Evolutionary conservation across 1,140 invertebrate genomes (phyloP).

Genomic region (Dolichoris vasculosae): DNA sequence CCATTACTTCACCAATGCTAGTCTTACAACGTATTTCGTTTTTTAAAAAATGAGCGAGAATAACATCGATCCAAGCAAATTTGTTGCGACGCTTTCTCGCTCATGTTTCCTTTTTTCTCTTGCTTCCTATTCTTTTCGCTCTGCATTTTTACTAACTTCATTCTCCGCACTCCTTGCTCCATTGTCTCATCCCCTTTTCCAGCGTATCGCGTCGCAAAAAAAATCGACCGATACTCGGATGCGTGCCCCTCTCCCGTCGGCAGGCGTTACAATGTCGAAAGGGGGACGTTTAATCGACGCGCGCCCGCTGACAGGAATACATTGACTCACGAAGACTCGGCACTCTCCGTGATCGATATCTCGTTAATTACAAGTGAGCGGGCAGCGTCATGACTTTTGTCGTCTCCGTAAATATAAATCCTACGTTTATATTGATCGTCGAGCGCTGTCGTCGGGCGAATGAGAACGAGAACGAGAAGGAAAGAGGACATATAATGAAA

Average conservation of each 20-base stretch:
- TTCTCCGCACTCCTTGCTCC: background rate
- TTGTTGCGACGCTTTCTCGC: background rate
- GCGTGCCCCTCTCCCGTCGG: background rate
- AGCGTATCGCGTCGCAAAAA: slow-evolving; percentile 19
- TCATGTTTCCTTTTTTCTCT: background rate
- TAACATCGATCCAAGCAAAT: slow-evolving; percentile 11
- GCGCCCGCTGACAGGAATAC: background rate
- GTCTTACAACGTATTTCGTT: background rate
- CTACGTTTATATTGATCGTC: background rate
- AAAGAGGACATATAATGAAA: background rate
- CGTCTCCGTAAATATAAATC: slow-evolving; percentile 37
- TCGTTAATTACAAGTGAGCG: slow-evolving; percentile 49
- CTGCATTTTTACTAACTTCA: background rate
- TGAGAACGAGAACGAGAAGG: slow-evolving; percentile 24
- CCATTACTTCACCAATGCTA: background rate
- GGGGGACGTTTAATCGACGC: slow-evolving; percentile 40
- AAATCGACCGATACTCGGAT: background rate
- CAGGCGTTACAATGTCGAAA: background rate
- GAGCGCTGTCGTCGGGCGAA: background rate
- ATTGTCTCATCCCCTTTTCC: background rate
- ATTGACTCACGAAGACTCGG: background rate
- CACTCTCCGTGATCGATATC: slow-evolving; percentile 44
- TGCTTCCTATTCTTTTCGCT: background rate
- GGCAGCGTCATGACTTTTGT: slow-evolving; percentile 8
- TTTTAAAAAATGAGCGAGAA: slow-evolving; percentile 1